Conservation (phyloP, 2,113 vertebrate species). For the Elanus axillaris region DNA sequence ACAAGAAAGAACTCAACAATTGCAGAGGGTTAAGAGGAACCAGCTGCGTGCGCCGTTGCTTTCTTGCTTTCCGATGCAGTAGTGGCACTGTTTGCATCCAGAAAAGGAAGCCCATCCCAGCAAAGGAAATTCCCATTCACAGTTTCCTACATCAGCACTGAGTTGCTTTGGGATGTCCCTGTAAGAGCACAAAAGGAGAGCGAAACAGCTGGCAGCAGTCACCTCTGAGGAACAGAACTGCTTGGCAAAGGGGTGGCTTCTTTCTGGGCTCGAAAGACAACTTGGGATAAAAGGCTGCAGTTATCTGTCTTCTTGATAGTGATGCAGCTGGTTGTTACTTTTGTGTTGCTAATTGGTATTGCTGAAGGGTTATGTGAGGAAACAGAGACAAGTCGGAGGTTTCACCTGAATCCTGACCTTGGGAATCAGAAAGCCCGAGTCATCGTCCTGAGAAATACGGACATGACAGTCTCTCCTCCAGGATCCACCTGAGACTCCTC, state of each 20-base stretch:
- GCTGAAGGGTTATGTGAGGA: neutral
- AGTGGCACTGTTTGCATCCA: neutral
- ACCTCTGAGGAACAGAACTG: neutral
- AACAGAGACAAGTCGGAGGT: neutral
- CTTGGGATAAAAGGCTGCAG: neutral
- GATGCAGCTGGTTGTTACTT: neutral
- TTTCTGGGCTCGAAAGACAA: neutral
- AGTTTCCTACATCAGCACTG: neutral
- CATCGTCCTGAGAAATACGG: too few relatives aligned
- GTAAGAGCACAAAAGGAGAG: neutral
- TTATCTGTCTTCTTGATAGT: neutral
- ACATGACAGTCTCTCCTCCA: too few relatives aligned
- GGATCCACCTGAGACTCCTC: too few relatives aligned
- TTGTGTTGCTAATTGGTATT: neutral
- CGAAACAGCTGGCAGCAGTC: fast-evolving
- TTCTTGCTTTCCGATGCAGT: neutral
- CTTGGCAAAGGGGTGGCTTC: neutral
- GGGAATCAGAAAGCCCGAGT: too few relatives aligned
- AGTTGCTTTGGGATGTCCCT: neutral
- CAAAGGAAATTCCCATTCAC: neutral
- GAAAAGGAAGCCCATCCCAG: neutral
- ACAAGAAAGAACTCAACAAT: neutral
- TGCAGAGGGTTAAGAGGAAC: neutral
- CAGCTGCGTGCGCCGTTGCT: fast-evolving
- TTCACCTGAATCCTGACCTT: too few relatives aligned